phyloP scores from a whole-genome alignment of 2,113 vertebrate genomes.

The Haplotaxodon microlepis region DNA sequence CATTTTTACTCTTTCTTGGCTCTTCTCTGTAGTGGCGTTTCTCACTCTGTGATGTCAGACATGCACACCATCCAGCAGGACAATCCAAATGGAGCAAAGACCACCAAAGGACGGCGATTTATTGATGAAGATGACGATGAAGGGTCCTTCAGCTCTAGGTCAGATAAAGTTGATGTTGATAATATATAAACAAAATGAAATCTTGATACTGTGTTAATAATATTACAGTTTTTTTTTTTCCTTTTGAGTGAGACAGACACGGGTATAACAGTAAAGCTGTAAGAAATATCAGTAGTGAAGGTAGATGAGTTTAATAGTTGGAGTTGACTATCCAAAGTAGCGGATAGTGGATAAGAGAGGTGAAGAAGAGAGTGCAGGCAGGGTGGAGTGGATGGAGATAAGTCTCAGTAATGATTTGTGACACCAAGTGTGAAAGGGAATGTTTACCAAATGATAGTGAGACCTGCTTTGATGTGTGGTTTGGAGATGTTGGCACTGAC shows the following conservation, averaged over 20 bases:
- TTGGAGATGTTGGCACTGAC: background rate
- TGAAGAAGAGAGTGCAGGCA: background rate
- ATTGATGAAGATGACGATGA: slow-evolving; percentile 72
- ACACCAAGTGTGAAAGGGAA: background rate
- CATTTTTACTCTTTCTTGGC: background rate
- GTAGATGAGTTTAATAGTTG: background rate
- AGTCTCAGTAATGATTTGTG: background rate
- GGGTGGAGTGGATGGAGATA: background rate
- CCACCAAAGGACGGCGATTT: slow-evolving; percentile 64
- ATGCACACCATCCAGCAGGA: slow-evolving; percentile 96
- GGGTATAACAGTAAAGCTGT: background rate
- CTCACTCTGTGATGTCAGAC: slow-evolving; percentile 87
- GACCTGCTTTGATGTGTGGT: background rate
- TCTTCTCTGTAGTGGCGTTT: slow-evolving; percentile 77
- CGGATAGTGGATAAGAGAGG: background rate
- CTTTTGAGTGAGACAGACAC: background rate
- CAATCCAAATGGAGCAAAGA: slow-evolving; percentile 64
- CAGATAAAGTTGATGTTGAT: background rate
- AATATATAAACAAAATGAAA: background rate
- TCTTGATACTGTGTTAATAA: background rate
- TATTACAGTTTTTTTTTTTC: background rate
- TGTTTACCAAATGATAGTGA: background rate
- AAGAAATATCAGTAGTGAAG: background rate
- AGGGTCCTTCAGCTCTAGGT: slow-evolving; percentile 71
- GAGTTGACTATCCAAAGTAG: background rate